Evolutionary conservation across 1,140 invertebrate species (phyloP).

Genomic region (Octopus sinensis): DNA sequence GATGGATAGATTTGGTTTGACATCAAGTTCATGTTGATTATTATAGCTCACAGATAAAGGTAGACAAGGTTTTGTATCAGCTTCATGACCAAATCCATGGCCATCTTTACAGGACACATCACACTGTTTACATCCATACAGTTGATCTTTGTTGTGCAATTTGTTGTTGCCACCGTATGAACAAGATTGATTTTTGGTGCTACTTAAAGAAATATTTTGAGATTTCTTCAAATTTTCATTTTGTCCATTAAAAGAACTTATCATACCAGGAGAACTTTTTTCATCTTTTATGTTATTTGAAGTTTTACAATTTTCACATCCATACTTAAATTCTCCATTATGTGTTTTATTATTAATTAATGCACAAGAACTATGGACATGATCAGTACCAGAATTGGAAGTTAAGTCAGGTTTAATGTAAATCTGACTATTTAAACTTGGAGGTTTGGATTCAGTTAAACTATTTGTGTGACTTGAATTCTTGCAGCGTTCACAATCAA

Average conservation of each 20-base stretch:
- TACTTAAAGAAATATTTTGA: not conserved
- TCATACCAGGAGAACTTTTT: not conserved
- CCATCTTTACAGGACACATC: not conserved
- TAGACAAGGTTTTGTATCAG: no score
- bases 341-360: not conserved
- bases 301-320: conserved; percentile 1
- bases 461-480: conserved; percentile 1
- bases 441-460: not conserved
- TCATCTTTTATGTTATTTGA: not conserved
- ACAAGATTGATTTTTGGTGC: not conserved
- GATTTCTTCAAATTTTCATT: not conserved
- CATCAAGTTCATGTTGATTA: not conserved
- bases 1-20: not conserved
- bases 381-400: not conserved
- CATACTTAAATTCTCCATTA: not conserved
- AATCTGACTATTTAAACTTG: not conserved
- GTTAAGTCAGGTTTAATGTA: not conserved
- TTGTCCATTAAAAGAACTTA: not conserved
- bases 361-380: not conserved
- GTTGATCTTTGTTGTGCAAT: not conserved
- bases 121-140: not conserved
- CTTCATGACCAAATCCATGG: not conserved
- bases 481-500: not conserved
- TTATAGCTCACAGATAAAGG: not conserved
- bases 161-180: not conserved